phyloP scores from a whole-genome alignment of 1,140 invertebrate species.

The Aphelinus atriplicis region DNA sequence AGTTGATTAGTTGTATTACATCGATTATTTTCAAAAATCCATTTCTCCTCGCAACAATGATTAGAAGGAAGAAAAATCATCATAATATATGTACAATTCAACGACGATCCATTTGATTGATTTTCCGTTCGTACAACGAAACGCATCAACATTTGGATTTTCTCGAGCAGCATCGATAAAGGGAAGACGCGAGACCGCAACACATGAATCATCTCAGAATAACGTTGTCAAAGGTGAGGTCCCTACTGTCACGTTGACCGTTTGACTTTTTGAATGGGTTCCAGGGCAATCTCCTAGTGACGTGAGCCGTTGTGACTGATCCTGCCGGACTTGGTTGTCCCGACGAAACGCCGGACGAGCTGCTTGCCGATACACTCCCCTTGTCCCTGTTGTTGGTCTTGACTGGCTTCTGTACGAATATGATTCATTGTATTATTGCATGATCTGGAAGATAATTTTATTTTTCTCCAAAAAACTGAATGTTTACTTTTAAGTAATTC shows the following conservation, averaged over 20 bases:
- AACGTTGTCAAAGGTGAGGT: slow-evolving; percentile 70
- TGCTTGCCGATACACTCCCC: slow-evolving; percentile 71
- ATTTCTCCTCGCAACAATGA: slow-evolving; percentile 13
- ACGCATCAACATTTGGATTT: neutral
- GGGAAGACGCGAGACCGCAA: neutral
- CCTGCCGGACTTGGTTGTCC: slow-evolving; percentile 72
- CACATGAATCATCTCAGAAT: slow-evolving; percentile 67
- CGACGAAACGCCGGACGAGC: slow-evolving; percentile 71
- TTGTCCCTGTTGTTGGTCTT: slow-evolving; percentile 64
- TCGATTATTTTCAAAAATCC: neutral
- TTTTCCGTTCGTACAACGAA: no score
- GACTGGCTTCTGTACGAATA: slow-evolving; percentile 57
- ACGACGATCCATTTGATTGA: neutral
- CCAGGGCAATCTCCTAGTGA: slow-evolving; percentile 71
- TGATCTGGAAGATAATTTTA: slow-evolving; percentile 47
- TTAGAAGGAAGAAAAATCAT: neutral
- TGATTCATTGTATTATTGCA: slow-evolving; percentile 1
- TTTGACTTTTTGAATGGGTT: slow-evolving; percentile 73
- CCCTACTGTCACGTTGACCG: slow-evolving; percentile 67
- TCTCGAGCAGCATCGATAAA: neutral
- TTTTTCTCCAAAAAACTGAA: slow-evolving; percentile 21
- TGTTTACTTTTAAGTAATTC: slow-evolving; percentile 76
- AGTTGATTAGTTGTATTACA: neutral
- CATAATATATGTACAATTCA: slow-evolving; percentile 18
- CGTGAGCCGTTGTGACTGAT: slow-evolving; percentile 70